Conservation (phyloP, 2,113 vertebrate genomes). For the Balaeniceps rex region DNA sequence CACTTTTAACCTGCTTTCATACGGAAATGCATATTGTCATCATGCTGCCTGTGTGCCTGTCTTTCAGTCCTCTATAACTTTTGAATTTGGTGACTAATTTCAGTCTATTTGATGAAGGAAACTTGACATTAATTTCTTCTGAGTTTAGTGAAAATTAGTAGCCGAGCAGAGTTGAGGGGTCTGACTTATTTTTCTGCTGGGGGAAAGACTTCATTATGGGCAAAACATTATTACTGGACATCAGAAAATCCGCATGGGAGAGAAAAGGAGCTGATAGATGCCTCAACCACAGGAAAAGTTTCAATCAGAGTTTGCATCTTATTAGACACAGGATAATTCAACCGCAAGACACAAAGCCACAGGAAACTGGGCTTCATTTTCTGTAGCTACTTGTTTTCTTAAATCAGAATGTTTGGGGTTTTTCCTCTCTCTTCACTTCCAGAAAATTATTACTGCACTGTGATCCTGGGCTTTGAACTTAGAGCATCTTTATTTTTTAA, state of each 20-base stretch:
- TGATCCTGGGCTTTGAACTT: background rate
- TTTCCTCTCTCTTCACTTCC: slow-evolving; percentile 13
- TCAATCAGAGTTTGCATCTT: background rate
- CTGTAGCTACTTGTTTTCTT: slow-evolving; percentile 13
- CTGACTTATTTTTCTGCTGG: background rate
- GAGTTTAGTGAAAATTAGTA: background rate
- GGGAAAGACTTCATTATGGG: background rate
- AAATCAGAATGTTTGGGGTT: slow-evolving; percentile 12
- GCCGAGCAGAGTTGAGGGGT: background rate
- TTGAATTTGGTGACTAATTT: background rate
- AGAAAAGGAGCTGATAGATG: background rate
- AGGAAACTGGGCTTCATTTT: slow-evolving; percentile 15
- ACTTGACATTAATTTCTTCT: background rate
- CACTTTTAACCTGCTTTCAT: background rate
- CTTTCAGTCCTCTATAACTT: background rate
- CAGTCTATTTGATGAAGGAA: background rate
- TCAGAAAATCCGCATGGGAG: background rate
- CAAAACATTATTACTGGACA: background rate
- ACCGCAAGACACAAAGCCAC: background rate
- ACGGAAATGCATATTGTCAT: background rate
- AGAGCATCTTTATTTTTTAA: background rate
- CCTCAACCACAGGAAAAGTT: background rate
- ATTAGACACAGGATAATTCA: background rate
- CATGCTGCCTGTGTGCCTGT: background rate
- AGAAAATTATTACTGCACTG: background rate